phyloP scores from a whole-genome alignment of 2,888 invertebrate genomes.

The Polietes domitor region DNA sequence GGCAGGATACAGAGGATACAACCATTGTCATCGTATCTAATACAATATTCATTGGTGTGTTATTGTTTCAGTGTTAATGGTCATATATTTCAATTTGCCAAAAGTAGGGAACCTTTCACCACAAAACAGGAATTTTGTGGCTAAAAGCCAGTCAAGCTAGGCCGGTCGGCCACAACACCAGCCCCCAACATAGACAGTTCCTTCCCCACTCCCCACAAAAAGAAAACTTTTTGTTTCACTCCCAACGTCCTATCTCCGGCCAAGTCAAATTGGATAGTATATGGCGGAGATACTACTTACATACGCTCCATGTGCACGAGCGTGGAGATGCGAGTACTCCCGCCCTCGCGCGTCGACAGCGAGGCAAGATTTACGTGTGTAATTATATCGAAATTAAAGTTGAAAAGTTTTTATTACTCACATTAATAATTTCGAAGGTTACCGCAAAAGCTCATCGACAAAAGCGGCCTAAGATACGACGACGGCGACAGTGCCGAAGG shows the following conservation, averaged over 20 bases:
- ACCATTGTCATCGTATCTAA: constrained; percentile 34
- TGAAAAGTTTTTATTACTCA: constrained; percentile 47
- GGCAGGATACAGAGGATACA: neutral
- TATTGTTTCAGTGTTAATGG: constrained; percentile 66
- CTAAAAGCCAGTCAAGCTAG: constrained; percentile 60
- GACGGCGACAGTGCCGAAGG: neutral
- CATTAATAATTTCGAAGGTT: constrained; percentile 32
- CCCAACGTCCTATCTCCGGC: neutral
- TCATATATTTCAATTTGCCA: constrained; percentile 66
- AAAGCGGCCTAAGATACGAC: neutral
- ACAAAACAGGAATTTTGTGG: constrained; percentile 66
- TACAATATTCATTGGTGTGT: constrained; percentile 63
- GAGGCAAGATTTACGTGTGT: constrained; percentile 57
- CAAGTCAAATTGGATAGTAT: neutral
- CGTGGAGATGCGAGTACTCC: neutral
- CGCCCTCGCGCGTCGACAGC: constrained; percentile 9
- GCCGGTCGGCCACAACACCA: neutral
- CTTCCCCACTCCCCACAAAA: neutral
- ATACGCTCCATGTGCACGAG: constrained; percentile 22
- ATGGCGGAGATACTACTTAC: neutral
- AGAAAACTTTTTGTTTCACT: constrained; percentile 12
- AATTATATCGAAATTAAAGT: constrained; percentile 66
- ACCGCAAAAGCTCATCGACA: neutral
- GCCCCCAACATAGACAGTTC: neutral
- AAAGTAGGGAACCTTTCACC: constrained; percentile 65